Conservation (phyloP, 1,140 invertebrate species). For the Drosophila parabipectinata region DNA sequence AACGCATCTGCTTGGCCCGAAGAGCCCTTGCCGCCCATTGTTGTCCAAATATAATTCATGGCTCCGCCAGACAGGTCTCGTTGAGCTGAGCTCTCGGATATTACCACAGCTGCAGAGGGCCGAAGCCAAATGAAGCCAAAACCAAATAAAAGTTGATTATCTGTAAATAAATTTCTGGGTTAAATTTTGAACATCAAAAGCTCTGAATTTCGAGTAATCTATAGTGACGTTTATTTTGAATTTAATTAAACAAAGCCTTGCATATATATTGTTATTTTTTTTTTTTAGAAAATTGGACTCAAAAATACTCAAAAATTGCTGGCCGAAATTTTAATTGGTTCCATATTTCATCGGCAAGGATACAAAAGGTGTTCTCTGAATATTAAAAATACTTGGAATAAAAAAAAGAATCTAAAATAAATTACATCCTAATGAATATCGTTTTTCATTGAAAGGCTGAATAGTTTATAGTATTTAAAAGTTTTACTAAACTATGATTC, state of each 20-base stretch:
- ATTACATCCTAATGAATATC: not conserved
- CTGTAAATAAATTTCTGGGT: constrained; percentile 1
- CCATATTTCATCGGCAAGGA: no score
- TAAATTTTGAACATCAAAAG: not conserved
- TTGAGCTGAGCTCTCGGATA: not conserved
- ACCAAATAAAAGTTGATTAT: constrained; percentile 2
- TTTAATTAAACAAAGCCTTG: not conserved
- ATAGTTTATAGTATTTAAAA: not conserved
- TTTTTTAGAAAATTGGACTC: not conserved
- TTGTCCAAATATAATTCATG: constrained; percentile 51
- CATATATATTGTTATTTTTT: no score
- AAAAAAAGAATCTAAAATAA: no score
- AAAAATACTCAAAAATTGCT: no score
- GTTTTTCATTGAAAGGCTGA: not conserved
- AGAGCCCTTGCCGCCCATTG: constrained; percentile 44
- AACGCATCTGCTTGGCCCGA: constrained; percentile 29
- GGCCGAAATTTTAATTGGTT: no score
- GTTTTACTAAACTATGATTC: no score
- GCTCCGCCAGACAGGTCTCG: constrained; percentile 24
- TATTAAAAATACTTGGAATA: no score
- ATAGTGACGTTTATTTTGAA: not conserved
- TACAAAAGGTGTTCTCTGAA: no score
- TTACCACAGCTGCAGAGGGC: not conserved
- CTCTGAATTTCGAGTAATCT: not conserved
- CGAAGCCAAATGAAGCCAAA: constrained; percentile 4